Base-by-base conservation (phyloP, 1,140 invertebrate species). In the Papilio polytes region DNA sequence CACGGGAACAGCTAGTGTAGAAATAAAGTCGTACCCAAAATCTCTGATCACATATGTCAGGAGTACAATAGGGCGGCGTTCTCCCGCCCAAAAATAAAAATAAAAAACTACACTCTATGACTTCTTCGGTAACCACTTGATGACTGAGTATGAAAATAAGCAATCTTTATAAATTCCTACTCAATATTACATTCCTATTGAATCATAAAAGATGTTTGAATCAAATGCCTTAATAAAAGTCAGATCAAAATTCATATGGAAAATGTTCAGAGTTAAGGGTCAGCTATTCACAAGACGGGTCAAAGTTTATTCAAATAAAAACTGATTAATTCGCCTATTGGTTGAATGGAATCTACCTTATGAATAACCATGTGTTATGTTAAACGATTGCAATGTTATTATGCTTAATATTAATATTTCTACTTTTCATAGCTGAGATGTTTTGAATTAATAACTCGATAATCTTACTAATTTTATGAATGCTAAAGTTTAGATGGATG, bases 281-380 rank as follows among this genome's bases (percentile, higher is more conserved):
- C 63, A 66, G 63, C 63, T 66, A 66, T 66, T 66, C 26, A 66
- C 12, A 31, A 66, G 63, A 12, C 63, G 63, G 26, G 22, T 66
- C 26, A 66, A 15, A 31, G 22, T 66, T 66, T 66, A 31, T 66
- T 66, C 63, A 66, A 31, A 66, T 31, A 66, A 66, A 66, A 66
- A 66, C 63, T 66, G 63, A 31, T 66, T 31, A 66, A 66, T 66
- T 31, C 63, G 26, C 26, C 22, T 66, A 31, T 66, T 31, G 26
- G 12, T 7, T 31, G 63, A 18, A 66, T 31, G 13, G 63, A 63
- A 63, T 26, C 4, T 26, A 26, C n/a, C 9, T 26, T 15, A 66
- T 63, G 20, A 63, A 66, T 31, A 15, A 3, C 26, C 63, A 66
- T 31, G 9, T 26, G 18, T 22, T 66, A 15, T 31, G 6, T 66